phyloP scores from a whole-genome alignment of 2,888 invertebrate species.

The Cremastobaeus sp. region DNA sequence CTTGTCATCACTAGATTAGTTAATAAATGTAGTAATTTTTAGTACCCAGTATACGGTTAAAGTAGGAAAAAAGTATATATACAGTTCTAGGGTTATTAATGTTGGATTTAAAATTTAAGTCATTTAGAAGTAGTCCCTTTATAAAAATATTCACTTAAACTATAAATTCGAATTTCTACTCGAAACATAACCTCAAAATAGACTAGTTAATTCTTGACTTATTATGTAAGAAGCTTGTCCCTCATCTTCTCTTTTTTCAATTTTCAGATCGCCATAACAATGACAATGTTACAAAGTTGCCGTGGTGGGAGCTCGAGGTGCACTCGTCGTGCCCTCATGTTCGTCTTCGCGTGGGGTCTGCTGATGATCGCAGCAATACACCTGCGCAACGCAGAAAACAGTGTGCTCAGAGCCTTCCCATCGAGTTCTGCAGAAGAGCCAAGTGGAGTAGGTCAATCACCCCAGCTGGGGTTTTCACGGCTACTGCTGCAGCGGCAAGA shows the following conservation, averaged over 20 bases:
- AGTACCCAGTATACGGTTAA: too few species aligned
- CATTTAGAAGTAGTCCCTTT: too few species aligned
- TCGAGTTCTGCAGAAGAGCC: conserved; percentile 59
- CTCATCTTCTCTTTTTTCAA: background rate
- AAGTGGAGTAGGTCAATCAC: conserved; percentile 17
- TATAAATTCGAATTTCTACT: too few species aligned
- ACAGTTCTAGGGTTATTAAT: too few species aligned
- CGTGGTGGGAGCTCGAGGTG: conserved; percentile 75
- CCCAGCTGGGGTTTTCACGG: conserved; percentile 77
- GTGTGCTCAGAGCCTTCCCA: conserved; percentile 63
- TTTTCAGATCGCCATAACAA: conserved; percentile 37
- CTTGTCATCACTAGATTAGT: too few species aligned
- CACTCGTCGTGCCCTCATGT: conserved; percentile 78
- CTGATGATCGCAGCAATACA: conserved; percentile 78
- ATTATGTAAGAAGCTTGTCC: too few species aligned
- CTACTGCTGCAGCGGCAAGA: conserved; percentile 80
- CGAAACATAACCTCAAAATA: too few species aligned
- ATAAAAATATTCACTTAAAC: too few species aligned
- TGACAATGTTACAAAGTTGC: conserved; percentile 69
- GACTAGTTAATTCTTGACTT: too few species aligned
- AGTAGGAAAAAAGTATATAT: too few species aligned
- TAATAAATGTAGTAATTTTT: too few species aligned
- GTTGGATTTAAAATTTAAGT: too few species aligned
- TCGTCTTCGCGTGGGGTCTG: conserved; percentile 78
- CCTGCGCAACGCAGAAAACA: conserved; percentile 75